Percentiles rank a stretch among this genome's conserved stretches.
phyloP scores from a whole-genome alignment of 2,797 vertebrate genomes.

The Hypotaenidia okinawae region DNA sequence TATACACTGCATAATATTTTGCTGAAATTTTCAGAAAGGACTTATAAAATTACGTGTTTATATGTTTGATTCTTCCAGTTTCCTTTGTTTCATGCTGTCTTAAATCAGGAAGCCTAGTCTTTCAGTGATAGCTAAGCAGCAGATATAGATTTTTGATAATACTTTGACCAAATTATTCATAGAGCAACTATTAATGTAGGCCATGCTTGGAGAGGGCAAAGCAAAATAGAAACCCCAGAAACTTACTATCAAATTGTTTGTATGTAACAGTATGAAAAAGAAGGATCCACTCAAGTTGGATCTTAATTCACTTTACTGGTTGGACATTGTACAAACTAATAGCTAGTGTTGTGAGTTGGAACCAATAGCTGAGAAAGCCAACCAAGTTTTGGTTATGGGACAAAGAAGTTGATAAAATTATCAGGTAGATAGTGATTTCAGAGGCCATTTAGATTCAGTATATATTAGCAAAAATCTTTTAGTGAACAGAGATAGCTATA shows the following conservation, averaged over 20 bases:
- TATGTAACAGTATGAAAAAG: background rate
- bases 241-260: background rate
- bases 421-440: background rate
- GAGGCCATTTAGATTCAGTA: background rate
- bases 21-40: background rate
- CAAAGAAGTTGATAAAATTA: background rate
- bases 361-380: background rate
- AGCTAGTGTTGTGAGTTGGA: background rate
- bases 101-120: background rate
- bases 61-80: background rate
- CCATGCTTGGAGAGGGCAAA: background rate
- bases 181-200: background rate
- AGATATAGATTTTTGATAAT: background rate
- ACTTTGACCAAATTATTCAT: background rate
- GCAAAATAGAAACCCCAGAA: background rate
- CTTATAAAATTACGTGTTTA: background rate
- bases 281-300: background rate
- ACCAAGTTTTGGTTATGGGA: background rate
- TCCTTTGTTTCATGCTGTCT: background rate
- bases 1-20: background rate
- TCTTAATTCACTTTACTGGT: background rate
- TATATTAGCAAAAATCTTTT: background rate
- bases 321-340: background rate
- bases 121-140: background rate
- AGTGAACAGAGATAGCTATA: background rate